These are phyloP conservation scores for Heliconius nattereri DNA, from an alignment of 1,140 invertebrate species.

Conservation along the genomic window DNA sequence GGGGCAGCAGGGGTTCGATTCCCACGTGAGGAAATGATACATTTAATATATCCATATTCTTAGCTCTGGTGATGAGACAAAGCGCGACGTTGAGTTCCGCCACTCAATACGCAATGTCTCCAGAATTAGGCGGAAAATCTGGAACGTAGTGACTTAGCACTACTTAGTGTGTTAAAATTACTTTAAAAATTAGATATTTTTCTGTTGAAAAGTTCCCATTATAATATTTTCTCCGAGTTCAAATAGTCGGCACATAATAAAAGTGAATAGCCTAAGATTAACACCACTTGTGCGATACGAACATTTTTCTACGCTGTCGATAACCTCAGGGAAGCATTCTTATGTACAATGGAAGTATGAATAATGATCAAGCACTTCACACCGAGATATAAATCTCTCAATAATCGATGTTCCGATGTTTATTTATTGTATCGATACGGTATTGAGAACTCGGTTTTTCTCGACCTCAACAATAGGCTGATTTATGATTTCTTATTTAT, in stretches of 20 bases:
- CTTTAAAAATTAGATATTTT: not conserved
- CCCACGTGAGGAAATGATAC: too few relatives aligned
- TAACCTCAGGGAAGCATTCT: conserved; percentile 28
- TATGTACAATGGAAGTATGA: conserved; percentile 61
- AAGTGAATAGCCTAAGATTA: conserved; percentile 25
- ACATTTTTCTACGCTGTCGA: conserved; percentile 16
- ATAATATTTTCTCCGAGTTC: conserved; percentile 1
- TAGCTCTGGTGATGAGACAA: too few relatives aligned
- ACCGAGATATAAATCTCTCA: conserved; percentile 72
- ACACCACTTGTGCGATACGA: conserved; percentile 23
- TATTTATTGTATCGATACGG: conserved; percentile 70
- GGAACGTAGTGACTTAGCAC: too few relatives aligned
- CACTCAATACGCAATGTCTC: too few relatives aligned
- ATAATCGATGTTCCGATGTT: conserved; percentile 75
- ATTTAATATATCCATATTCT: too few relatives aligned
- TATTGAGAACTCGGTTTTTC: conserved; percentile 63
- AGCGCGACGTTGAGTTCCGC: too few relatives aligned
- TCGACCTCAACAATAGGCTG: conserved; percentile 64
- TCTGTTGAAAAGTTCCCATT: not conserved
- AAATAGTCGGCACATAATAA: conserved; percentile 18
- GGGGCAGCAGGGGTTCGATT: too few relatives aligned
- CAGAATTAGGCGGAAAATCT: too few relatives aligned
- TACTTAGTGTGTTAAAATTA: too few relatives aligned
- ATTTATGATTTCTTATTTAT: conserved; percentile 55
- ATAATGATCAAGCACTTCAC: conserved; percentile 64